A percentile compares a stretch with the other conserved stretches of the same genome.
These are phyloP conservation scores for Chelonus formosanus DNA, from an alignment of 2,888 invertebrate genomes.

Conservation along the genomic window DNA sequence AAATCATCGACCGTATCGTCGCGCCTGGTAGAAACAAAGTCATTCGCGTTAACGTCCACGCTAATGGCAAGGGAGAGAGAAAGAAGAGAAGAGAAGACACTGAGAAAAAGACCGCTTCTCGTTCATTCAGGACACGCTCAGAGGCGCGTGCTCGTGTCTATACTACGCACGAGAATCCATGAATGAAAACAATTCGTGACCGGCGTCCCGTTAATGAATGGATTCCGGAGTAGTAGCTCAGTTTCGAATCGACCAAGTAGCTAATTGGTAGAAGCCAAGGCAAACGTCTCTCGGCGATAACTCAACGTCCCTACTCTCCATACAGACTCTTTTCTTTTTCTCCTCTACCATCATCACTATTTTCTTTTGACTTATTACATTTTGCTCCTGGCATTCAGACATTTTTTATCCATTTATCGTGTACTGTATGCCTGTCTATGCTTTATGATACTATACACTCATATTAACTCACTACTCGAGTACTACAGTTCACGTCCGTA, in stretches of 20 bases:
- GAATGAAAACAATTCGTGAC: constrained; percentile 62
- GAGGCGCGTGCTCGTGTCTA: constrained; percentile 37
- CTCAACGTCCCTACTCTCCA: constrained; percentile 39
- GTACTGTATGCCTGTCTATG: no score
- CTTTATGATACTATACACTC: no score
- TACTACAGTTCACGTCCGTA: no score
- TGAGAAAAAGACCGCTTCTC: constrained; percentile 23
- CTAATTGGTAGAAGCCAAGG: constrained; percentile 46
- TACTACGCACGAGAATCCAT: constrained; percentile 54
- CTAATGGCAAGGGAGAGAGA: constrained; percentile 16
- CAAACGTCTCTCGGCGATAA: constrained; percentile 44
- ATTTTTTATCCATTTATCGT: no score
- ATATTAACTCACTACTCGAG: no score
- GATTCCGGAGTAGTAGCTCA: constrained; percentile 54
- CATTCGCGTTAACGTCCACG: constrained; percentile 34
- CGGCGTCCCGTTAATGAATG: constrained; percentile 58
- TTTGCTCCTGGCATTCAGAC: background rate
- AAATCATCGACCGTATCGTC: constrained; percentile 34
- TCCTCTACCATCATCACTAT: constrained; percentile 7
- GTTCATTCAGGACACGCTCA: constrained; percentile 46
- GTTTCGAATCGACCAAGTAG: constrained; percentile 50
- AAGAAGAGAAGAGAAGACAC: constrained; percentile 5
- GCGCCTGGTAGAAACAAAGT: constrained; percentile 30
- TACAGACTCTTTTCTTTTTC: constrained; percentile 13
- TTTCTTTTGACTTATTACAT: background rate